These are phyloP conservation scores for Vanessa atalanta DNA, from an alignment of 1,140 invertebrate genomes.

Conservation along the genomic window DNA sequence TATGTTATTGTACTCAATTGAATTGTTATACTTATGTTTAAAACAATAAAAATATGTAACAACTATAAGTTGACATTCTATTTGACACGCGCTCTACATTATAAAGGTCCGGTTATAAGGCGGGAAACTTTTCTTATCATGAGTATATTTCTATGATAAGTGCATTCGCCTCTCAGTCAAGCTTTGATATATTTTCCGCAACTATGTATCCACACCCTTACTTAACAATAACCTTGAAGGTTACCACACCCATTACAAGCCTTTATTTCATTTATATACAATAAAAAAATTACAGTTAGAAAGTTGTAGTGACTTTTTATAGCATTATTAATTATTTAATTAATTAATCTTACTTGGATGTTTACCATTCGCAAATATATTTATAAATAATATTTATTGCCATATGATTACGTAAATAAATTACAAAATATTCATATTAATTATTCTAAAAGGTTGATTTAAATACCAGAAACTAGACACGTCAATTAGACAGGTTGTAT, in stretches of 20 bases:
- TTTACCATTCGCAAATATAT: background rate
- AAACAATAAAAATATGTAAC: too few relatives aligned
- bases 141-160: background rate
- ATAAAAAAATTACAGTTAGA: background rate
- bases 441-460: constrained; percentile 18
- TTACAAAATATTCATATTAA: constrained; percentile 20
- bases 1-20: too few relatives aligned
- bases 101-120: constrained; percentile 1
- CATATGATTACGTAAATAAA: constrained; percentile 5
- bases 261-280: background rate
- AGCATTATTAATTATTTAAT: too few relatives aligned
- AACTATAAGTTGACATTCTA: background rate
- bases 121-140: background rate
- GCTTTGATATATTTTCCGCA: background rate
- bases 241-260: background rate
- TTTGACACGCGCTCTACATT: background rate
- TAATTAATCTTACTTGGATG: background rate
- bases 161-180: background rate
- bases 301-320: too few relatives aligned
- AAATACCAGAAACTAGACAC: constrained; percentile 20
- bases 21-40: too few relatives aligned
- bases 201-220: background rate
- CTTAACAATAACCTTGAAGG: constrained; percentile 9
- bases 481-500: constrained; percentile 24
- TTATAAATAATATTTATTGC: background rate